Evolutionary conservation across 2,888 invertebrate genomes (phyloP), one percentile per base, ranked within the genome.

Genomic region (Dicycla oo): DNA sequence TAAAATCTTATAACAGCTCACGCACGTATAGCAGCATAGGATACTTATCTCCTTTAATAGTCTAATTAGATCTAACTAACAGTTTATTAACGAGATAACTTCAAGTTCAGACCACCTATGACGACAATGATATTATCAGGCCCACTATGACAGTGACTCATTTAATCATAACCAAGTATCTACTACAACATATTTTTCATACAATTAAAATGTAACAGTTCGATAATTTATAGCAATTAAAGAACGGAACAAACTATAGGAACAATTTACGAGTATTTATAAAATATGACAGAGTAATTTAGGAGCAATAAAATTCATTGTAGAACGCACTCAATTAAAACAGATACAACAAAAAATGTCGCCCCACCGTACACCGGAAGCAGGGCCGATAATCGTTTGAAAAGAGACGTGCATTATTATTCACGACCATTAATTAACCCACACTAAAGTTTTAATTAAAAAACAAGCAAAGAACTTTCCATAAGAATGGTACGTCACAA

Each of bases 401-500:
- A 85, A 81, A 86, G 87, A 86, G 78, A 79, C 82, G 83, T 79
- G 85, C 89, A 90, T 91, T 90, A 92, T 89, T 88, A 91, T 87
- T 86, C 87, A 87, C 60, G 68, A 73, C 91, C 93, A 94, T 94
- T 94, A 94, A 95, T 95, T 94, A 94, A 95, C 94, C 91, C 90
- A 93, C 90, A 93, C 93, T 91, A 93, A 95, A 93, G 92, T 94
- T 95, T 95, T 95, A 95, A 95, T 94, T 95, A 95, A 95, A 95
- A 94, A 94, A 94, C 91, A 86, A 79, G 83, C 81, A 75, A 82
- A 75, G 82, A 92, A 93, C 91, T 93, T 91, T 91, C 91, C 92
- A 93, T 92, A 94, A 95, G 94, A 94, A 94, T 92, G 90, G 92
- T 89, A 91, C 90, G 91, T 91, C 91, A 92, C 91, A 91, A 91